These are phyloP conservation scores for Mus pahari DNA, from an alignment of 2,113 vertebrate species.

Conservation along the genomic window DNA sequence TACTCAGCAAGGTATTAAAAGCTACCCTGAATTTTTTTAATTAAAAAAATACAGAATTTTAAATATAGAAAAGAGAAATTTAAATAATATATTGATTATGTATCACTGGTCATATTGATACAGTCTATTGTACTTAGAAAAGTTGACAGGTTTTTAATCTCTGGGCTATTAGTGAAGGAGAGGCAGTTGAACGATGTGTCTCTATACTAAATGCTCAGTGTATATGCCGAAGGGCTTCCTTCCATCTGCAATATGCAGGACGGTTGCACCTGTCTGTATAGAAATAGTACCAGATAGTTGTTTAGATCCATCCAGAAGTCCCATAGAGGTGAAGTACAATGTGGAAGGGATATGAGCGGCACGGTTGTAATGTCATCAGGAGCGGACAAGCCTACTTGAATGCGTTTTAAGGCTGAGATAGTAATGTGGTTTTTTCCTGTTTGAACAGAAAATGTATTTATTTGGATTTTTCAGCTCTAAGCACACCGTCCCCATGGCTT, in stretches of 20 bases:
- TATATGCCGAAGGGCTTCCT: neutral
- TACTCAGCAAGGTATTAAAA: constrained; percentile 37
- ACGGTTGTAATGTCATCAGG: neutral
- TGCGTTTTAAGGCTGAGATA: constrained; percentile 8
- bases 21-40: constrained; percentile 59
- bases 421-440: constrained; percentile 50
- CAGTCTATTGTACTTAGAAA: constrained; percentile 29
- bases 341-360: neutral
- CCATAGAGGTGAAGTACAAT: neutral
- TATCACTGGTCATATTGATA: constrained; percentile 53
- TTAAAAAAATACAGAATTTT: constrained; percentile 62
- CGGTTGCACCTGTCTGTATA: neutral
- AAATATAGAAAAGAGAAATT: constrained; percentile 71
- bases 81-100: constrained; percentile 78
- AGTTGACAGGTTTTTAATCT: constrained; percentile 12
- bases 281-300: neutral
- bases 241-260: neutral
- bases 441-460: constrained; percentile 29
- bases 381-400: constrained; percentile 9
- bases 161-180: constrained; percentile 23
- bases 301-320: neutral
- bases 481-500: neutral
- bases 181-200: neutral
- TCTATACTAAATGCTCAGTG: neutral
- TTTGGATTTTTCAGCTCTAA: constrained; percentile 40